A percentile compares a stretch with the other conserved stretches of the same genome.
Conservation (phyloP, 1,140 invertebrate species). For the Pseudomyrmex dendroicus region DNA sequence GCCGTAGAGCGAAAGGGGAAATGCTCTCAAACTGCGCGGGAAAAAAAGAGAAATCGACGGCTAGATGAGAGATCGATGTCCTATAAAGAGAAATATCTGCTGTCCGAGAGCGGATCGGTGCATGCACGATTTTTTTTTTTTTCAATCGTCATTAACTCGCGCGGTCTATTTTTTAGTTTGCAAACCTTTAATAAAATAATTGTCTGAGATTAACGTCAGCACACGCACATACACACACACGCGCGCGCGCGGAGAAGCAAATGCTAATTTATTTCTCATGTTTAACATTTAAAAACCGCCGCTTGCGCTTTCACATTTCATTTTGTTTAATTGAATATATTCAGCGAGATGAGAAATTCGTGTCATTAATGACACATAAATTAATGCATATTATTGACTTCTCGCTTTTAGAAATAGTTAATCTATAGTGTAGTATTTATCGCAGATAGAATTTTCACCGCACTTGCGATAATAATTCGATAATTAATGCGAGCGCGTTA, state of each 20-base stretch:
- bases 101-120: slow-evolving; percentile 52
- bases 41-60: slow-evolving; percentile 74
- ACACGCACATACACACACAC: too few species aligned
- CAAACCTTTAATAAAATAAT: not conserved
- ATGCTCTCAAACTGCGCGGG: slow-evolving; percentile 72
- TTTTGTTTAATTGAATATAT: slow-evolving; percentile 3
- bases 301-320: not conserved
- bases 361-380: not conserved
- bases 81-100: slow-evolving; percentile 74
- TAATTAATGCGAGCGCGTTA: not conserved
- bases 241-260: too few species aligned
- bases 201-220: not conserved
- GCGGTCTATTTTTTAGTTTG: slow-evolving; percentile 40
- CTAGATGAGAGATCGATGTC: slow-evolving; percentile 74
- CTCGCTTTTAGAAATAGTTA: not conserved
- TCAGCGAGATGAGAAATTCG: not conserved
- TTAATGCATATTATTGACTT: not conserved
- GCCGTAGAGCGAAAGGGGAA: slow-evolving; percentile 69
- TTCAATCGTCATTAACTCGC: slow-evolving; percentile 46
- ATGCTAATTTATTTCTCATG: not conserved
- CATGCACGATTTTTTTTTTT: slow-evolving; percentile 40
- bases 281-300: not conserved
- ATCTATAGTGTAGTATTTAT: not conserved
- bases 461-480: not conserved
- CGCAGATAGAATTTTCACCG: not conserved